These are phyloP conservation scores for Pteronura brasiliensis DNA, from an alignment of 2,113 vertebrate genomes.

Conservation along the genomic window DNA sequence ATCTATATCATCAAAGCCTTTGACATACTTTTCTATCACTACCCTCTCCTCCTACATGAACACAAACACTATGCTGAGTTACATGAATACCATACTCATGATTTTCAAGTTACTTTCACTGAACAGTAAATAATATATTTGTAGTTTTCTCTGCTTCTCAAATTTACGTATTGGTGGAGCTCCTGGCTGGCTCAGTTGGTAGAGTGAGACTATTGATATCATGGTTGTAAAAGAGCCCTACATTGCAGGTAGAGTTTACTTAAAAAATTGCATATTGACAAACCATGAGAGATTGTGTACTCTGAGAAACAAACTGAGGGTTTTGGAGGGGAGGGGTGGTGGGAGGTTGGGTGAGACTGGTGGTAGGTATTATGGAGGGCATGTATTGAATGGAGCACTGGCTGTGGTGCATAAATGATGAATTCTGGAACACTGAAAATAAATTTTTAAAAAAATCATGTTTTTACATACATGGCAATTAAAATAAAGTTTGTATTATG, in stretches of 20 bases:
- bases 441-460: background rate
- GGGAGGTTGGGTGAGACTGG: too few species aligned
- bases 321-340: too few species aligned
- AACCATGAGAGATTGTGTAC: too few species aligned
- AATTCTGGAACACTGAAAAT: too few species aligned
- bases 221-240: background rate
- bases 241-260: background rate
- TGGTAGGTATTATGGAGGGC: too few species aligned
- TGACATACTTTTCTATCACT: background rate
- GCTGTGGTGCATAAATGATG: too few species aligned
- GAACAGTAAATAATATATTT: background rate
- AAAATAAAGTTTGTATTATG: background rate
- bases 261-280: background rate
- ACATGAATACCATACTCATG: background rate
- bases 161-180: background rate
- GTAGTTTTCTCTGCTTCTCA: background rate
- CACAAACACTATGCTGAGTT: background rate
- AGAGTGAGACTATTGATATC: background rate
- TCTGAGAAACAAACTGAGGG: too few species aligned
- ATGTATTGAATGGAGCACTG: too few species aligned
- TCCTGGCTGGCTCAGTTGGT: background rate
- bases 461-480: background rate
- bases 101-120: background rate
- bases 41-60: background rate
- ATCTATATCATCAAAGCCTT: background rate